phyloP scores from a whole-genome alignment of 2,888 invertebrate genomes.

The Leptinotarsa rubiginosa region DNA sequence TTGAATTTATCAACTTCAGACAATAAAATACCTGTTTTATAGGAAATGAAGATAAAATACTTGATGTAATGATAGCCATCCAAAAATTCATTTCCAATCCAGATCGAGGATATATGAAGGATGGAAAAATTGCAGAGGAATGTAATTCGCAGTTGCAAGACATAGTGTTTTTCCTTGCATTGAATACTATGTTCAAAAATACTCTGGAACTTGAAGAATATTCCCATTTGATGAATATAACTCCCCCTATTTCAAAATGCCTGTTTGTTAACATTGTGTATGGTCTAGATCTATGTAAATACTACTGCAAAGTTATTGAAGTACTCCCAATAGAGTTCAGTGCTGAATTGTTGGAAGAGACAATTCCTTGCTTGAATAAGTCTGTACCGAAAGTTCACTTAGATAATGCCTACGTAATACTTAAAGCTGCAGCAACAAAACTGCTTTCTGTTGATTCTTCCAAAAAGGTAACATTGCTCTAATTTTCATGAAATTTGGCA shows the following conservation, averaged over 20 bases:
- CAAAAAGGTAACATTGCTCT: conserved; percentile 13
- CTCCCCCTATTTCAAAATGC: conserved; percentile 59
- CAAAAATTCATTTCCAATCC: conserved; percentile 43
- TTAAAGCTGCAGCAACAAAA: conserved; percentile 47
- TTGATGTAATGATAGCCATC: conserved; percentile 47
- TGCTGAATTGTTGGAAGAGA: conserved; percentile 55
- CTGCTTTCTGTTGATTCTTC: conserved; percentile 24
- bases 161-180: conserved; percentile 55
- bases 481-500: background rate
- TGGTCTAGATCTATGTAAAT: conserved; percentile 50
- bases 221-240: conserved; percentile 57
- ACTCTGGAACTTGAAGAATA: conserved; percentile 53
- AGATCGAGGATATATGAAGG: background rate
- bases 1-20: background rate
- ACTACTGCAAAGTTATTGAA: conserved; percentile 51
- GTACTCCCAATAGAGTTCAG: conserved; percentile 50
- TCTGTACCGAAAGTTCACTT: conserved; percentile 49
- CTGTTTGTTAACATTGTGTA: conserved; percentile 55
- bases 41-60: conserved; percentile 59
- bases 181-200: conserved; percentile 59
- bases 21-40: background rate
- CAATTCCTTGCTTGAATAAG: conserved; percentile 55
- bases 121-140: conserved; percentile 22
- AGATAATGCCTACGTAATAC: conserved; percentile 46
- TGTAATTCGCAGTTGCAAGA: conserved; percentile 52